phyloP scores from a whole-genome alignment of 2,797 vertebrate species.

The Leptoclinus maculatus region DNA sequence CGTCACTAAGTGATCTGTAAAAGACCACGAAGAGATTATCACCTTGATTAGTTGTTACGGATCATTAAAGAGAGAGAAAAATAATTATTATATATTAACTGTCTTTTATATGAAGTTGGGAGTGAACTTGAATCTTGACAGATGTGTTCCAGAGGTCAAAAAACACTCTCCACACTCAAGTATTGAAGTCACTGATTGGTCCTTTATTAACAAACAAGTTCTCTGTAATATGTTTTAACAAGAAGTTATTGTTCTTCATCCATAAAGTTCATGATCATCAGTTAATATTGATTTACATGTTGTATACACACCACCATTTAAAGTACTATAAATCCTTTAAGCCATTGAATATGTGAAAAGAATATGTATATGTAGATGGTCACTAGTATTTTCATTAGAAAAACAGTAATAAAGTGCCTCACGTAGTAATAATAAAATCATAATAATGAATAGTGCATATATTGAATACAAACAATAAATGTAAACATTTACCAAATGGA shows the following conservation, averaged over 20 bases:
- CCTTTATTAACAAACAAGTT: background rate
- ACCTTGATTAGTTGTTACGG: background rate
- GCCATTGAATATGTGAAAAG: background rate
- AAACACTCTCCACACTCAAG: background rate
- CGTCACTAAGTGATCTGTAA: background rate
- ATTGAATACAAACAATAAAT: no score
- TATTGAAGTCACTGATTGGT: background rate
- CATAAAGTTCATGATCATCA: background rate
- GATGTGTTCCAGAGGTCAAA: background rate
- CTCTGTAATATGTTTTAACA: background rate
- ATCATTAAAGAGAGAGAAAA: background rate
- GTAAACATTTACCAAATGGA: no score
- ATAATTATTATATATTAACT: no score
- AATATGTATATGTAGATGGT: background rate
- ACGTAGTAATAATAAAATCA: background rate
- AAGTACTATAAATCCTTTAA: background rate
- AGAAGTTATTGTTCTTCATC: background rate
- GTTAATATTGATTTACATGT: background rate
- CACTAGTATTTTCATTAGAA: background rate
- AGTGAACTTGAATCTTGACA: no score
- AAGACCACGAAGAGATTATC: background rate
- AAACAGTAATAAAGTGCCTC: background rate
- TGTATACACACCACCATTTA: background rate
- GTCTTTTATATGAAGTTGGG: no score
- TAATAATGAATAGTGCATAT: background rate